phyloP scores from a whole-genome alignment of 2,797 vertebrate genomes.

The Syngnathus acus region DNA sequence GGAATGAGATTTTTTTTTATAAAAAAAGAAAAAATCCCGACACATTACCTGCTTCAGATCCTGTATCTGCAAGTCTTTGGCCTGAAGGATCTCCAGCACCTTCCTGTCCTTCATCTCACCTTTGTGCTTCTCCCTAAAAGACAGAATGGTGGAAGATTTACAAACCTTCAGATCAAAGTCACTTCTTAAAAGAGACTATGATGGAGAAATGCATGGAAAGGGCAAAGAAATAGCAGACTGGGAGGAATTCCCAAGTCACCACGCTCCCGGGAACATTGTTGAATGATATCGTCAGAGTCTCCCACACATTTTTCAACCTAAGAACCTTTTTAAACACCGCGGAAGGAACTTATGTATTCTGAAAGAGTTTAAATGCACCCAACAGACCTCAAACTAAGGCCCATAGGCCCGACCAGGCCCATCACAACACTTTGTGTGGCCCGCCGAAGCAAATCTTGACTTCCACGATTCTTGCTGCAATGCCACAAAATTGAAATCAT shows the following conservation, averaged over 20 bases:
- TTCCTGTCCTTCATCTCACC: constrained; percentile 87
- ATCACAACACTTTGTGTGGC: no score
- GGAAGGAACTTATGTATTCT: no score
- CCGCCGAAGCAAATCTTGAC: no score
- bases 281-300: background rate
- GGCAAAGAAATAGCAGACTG: background rate
- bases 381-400: no score
- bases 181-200: background rate
- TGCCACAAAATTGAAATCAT: no score
- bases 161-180: background rate
- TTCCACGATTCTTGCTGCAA: no score
- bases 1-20: no score
- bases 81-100: constrained; percentile 86
- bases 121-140: constrained; percentile 84
- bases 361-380: no score
- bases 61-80: constrained; percentile 82
- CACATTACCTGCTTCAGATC: constrained; percentile 78
- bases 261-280: background rate
- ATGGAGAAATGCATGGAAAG: background rate
- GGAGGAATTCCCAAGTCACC: background rate
- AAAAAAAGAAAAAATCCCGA: background rate
- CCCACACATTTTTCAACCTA: background rate
- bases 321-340: background rate
- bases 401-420: no score
- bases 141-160: background rate